Conservation (phyloP, 2,797 vertebrate species). For the Phrynocephalus forsythii region DNA sequence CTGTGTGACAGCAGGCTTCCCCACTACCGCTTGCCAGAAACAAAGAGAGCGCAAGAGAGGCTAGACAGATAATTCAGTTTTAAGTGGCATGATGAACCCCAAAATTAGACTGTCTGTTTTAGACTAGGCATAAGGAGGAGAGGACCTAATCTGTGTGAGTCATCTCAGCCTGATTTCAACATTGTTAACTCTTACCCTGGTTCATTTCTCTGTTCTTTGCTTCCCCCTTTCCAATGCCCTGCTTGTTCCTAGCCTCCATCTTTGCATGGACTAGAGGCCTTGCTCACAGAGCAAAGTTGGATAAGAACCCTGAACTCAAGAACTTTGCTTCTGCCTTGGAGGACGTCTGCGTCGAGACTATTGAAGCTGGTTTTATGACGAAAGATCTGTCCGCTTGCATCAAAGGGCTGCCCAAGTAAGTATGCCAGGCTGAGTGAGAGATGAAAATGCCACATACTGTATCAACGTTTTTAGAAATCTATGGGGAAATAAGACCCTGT, state of each 20-base stretch:
- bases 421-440: conserved; percentile 25
- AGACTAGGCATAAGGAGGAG: too few species aligned
- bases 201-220: neutral
- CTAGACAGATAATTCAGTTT: neutral
- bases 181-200: neutral
- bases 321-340: conserved; percentile 89
- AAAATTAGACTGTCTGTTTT: too few species aligned
- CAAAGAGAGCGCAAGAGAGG: neutral
- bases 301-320: conserved; percentile 86
- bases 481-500: too few species aligned
- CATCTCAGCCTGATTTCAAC: neutral
- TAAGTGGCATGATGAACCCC: neutral
- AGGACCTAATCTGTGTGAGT: neutral
- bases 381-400: conserved; percentile 97
- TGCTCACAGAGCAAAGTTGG: conserved; percentile 92
- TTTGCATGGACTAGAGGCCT: conserved; percentile 96
- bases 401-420: conserved; percentile 93
- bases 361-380: conserved; percentile 97
- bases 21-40: neutral
- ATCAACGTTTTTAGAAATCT: neutral
- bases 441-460: neutral
- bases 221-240: neutral
- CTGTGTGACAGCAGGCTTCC: neutral
- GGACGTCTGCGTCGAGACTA: conserved; percentile 95
- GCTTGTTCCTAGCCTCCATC: conserved; percentile 87